phyloP scores from a whole-genome alignment of 2,797 vertebrate species.

The Smutsia gigantea region DNA sequence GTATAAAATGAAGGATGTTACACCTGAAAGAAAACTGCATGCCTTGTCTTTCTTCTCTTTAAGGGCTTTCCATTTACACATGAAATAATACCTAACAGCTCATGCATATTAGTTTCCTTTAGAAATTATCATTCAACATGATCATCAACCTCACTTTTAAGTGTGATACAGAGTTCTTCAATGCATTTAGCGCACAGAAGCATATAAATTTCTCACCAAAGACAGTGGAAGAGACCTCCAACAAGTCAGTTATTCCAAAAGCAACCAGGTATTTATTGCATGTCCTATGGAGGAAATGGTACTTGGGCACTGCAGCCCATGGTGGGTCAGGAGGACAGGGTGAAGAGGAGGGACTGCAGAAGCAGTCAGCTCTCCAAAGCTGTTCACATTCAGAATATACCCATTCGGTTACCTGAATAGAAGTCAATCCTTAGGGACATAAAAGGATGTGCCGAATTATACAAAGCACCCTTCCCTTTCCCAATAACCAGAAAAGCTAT shows the following conservation, averaged over 20 bases:
- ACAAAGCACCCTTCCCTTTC: slow-evolving; percentile 6
- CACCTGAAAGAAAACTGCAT: neutral
- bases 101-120: slow-evolving; percentile 13
- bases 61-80: neutral
- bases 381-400: neutral
- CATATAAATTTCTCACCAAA: neutral
- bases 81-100: slow-evolving; percentile 19
- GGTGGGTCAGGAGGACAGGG: neutral
- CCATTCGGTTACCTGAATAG: neutral
- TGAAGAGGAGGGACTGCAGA: neutral
- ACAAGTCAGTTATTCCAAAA: neutral
- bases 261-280: neutral
- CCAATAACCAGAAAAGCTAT: neutral
- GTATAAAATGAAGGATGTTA: neutral
- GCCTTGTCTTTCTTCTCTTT: neutral
- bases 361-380: neutral
- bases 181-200: neutral
- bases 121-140: slow-evolving; percentile 16
- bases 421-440: neutral
- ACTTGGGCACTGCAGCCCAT: neutral
- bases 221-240: neutral
- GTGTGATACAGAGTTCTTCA: neutral
- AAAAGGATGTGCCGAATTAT: neutral
- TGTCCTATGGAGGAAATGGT: neutral
- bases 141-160: slow-evolving; percentile 12